Percentiles rank a stretch among this genome's conserved stretches.
Conservation (phyloP, 2,113 vertebrate species). For the Rhodinocichla rosea region DNA sequence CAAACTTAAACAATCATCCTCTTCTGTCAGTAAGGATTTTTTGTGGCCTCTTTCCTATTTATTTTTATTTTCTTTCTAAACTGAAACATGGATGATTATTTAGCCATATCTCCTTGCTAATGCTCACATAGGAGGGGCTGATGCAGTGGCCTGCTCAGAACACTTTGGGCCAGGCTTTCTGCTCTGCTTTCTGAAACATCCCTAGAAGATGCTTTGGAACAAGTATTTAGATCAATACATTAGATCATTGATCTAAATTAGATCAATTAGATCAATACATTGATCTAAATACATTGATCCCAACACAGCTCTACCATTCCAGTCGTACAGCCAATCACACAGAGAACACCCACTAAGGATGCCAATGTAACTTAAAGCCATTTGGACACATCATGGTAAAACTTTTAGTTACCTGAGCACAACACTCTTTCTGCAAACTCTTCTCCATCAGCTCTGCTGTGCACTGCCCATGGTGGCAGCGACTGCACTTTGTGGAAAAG, state of each 20-base stretch:
- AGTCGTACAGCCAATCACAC: not conserved
- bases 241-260: too few species aligned
- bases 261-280: too few species aligned
- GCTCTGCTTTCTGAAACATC: not conserved
- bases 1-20: not conserved
- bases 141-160: not conserved
- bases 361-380: accelerated
- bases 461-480: accelerated
- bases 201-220: not conserved
- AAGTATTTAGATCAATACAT: not conserved
- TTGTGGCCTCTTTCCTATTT: not conserved
- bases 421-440: not conserved
- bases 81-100: not conserved
- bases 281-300: too few species aligned
- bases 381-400: not conserved
- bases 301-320: not conserved
- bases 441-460: not conserved
- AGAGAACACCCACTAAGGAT: not conserved
- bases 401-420: not conserved
- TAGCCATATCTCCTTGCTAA: not conserved
- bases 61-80: not conserved
- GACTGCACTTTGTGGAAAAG: accelerated
- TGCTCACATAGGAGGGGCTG: not conserved
- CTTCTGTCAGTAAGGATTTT: not conserved
- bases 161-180: not conserved